phyloP scores from a whole-genome alignment of 2,888 invertebrate genomes.

The Meghimatium bilineatum region DNA sequence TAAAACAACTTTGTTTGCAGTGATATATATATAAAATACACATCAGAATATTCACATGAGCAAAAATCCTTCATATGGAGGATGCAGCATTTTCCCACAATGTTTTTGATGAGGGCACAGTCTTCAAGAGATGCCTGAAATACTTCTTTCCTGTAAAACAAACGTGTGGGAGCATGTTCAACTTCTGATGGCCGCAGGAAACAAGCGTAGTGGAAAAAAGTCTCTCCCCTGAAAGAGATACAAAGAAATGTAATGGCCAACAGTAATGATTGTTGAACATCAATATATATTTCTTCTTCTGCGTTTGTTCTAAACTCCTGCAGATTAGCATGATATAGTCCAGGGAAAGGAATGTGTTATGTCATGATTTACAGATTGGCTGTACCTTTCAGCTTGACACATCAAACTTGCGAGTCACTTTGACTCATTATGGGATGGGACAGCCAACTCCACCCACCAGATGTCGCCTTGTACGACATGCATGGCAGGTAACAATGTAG shows the following conservation, averaged over 20 bases:
- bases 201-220: slow-evolving; percentile 95
- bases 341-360: no score
- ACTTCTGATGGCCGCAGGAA: slow-evolving; percentile 92
- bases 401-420: no score
- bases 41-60: slow-evolving; percentile 82
- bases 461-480: no score
- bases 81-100: slow-evolving; percentile 93
- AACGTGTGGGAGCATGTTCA: slow-evolving; percentile 82
- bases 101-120: slow-evolving; percentile 91
- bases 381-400: no score
- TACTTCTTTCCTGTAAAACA: slow-evolving; percentile 95
- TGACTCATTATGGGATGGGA: no score
- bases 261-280: neutral
- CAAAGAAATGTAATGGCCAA: neutral
- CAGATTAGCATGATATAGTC: no score
- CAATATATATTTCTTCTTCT: no score
- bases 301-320: no score
- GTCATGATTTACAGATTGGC: no score
- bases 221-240: slow-evolving; percentile 85
- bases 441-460: no score
- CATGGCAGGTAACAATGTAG: no score
- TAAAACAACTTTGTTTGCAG: neutral
- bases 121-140: slow-evolving; percentile 93
- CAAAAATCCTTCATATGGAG: slow-evolving; percentile 93
- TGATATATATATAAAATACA: neutral